These are phyloP conservation scores for Eristalis tenax DNA, from an alignment of 2,888 invertebrate species.

Conservation along the genomic window DNA sequence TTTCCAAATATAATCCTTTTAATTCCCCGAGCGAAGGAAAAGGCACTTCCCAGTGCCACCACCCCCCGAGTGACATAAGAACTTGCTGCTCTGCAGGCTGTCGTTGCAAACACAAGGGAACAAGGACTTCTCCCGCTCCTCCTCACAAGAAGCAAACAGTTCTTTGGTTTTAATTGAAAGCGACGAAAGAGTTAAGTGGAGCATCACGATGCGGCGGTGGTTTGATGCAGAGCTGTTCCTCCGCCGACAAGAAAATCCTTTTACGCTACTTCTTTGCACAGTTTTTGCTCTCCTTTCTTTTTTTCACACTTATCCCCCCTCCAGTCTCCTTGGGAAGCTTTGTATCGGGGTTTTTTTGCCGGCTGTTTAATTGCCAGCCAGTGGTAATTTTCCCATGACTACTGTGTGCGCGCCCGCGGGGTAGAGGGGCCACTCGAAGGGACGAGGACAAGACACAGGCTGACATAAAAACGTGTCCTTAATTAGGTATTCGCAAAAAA, in stretches of 20 bases:
- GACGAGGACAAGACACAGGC: slow-evolving; percentile 28
- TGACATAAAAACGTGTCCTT: slow-evolving; percentile 40
- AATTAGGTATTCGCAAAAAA: slow-evolving; percentile 66
- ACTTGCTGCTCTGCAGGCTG: slow-evolving; percentile 24
- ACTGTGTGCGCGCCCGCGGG: not conserved
- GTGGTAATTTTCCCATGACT: slow-evolving; percentile 74
- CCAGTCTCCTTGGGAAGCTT: slow-evolving; percentile 37
- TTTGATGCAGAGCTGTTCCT: slow-evolving; percentile 49
- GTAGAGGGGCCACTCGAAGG: too few relatives aligned
- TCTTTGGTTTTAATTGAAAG: slow-evolving; percentile 67
- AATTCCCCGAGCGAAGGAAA: slow-evolving; percentile 43
- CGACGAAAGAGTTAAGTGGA: slow-evolving; percentile 69
- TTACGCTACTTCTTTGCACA: slow-evolving; percentile 70
- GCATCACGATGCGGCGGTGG: slow-evolving; percentile 54
- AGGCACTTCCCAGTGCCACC: slow-evolving; percentile 22
- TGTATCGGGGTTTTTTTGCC: slow-evolving; percentile 37
- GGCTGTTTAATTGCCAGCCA: slow-evolving; percentile 73
- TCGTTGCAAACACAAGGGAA: slow-evolving; percentile 10
- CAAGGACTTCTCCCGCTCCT: slow-evolving; percentile 22
- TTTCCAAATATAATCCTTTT: slow-evolving; percentile 47
- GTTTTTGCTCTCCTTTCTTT: slow-evolving; percentile 9
- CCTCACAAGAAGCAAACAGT: slow-evolving; percentile 35
- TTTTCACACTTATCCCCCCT: not conserved
- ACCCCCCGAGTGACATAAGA: slow-evolving; percentile 40
- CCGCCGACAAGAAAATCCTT: slow-evolving; percentile 74